Conservation (phyloP, 2,113 vertebrate species). For the Hystrix brachyura region DNA sequence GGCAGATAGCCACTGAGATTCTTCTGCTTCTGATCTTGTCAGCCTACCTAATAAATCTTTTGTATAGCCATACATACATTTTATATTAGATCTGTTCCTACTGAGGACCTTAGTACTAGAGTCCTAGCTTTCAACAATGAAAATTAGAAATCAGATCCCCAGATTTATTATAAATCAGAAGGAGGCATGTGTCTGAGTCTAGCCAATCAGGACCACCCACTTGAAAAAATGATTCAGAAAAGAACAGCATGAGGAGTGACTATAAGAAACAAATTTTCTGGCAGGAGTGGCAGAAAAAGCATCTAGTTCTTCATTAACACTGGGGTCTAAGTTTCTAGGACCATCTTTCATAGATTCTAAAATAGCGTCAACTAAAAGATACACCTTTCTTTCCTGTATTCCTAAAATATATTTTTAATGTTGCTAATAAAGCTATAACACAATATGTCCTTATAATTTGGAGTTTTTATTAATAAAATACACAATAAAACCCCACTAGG, state of each 20-base stretch:
- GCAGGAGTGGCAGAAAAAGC: background rate
- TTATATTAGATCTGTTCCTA: background rate
- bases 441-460: background rate
- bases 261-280: background rate
- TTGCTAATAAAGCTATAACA: background rate
- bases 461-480: constrained; percentile 9
- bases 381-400: background rate
- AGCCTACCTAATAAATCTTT: too few species aligned
- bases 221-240: background rate
- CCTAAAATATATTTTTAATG: constrained; percentile 39
- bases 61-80: background rate
- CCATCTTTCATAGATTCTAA: constrained; percentile 15
- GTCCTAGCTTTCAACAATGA: background rate
- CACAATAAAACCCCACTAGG: background rate
- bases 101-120: background rate
- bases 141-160: background rate
- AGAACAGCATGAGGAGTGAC: background rate
- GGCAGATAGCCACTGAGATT: too few species aligned
- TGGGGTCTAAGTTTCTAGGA: background rate
- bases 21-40: too few species aligned
- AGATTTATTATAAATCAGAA: background rate
- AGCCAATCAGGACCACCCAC: background rate
- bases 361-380: background rate
- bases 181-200: background rate
- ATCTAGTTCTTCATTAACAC: background rate